Percentiles rank a stretch among this genome's conserved stretches.
Evolutionary conservation across 2,888 invertebrate genomes (phyloP).

Genomic region (Melieria crassipennis): DNA sequence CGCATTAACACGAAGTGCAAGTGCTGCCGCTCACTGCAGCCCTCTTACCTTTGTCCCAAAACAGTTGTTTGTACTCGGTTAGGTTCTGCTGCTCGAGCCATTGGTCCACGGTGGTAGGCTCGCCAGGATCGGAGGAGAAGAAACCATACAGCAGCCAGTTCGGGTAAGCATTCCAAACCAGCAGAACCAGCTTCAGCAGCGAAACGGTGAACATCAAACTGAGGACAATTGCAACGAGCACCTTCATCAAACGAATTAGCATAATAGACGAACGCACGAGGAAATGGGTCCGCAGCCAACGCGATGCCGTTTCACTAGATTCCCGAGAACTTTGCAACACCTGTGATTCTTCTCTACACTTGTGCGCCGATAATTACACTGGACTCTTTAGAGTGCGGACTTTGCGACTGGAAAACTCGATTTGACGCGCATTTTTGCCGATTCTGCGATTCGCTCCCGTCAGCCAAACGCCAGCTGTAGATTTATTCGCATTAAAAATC

Average conservation of each 20-base stretch:
- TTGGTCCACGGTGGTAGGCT: conserved; percentile 70
- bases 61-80: conserved; percentile 75
- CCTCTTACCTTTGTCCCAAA: conserved; percentile 76
- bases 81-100: conserved; percentile 82
- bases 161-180: conserved; percentile 65
- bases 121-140: conserved; percentile 66
- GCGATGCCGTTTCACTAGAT: too few species aligned
- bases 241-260: conserved; percentile 64
- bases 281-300: too few species aligned
- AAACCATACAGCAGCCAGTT: conserved; percentile 39
- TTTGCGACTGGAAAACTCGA: too few species aligned
- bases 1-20: conserved; percentile 13
- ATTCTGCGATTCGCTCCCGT: too few species aligned
- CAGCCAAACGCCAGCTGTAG: too few species aligned
- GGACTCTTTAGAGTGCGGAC: too few species aligned
- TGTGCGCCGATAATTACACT: too few species aligned
- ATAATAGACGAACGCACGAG: conserved; percentile 48
- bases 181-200: conserved; percentile 66
- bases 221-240: conserved; percentile 66
- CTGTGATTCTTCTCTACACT: too few species aligned
- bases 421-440: too few species aligned
- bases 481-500: too few species aligned
- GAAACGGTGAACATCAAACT: conserved; percentile 68
- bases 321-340: too few species aligned
- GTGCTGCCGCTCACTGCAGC: neutral